These are phyloP conservation scores for Phymorhynchus buccinoides DNA, from an alignment of 1,140 invertebrate species.

Conservation along the genomic window DNA sequence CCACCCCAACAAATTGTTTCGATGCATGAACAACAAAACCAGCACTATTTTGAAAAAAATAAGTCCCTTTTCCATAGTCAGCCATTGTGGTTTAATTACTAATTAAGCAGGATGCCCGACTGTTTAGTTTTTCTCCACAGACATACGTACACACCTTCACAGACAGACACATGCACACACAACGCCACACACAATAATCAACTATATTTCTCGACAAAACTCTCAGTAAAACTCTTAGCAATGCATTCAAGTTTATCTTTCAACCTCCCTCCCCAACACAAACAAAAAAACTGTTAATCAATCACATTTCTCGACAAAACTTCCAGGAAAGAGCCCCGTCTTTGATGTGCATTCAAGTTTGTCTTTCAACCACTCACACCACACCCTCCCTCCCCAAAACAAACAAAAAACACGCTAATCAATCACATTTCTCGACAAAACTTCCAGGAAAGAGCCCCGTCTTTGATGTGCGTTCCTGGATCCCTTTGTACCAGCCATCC, in stretches of 20 bases:
- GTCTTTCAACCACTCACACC: slow-evolving; percentile 96
- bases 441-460: slow-evolving; percentile 94
- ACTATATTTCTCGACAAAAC: slow-evolving; percentile 84
- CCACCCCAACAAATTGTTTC: no score
- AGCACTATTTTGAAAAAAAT: no score
- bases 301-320: slow-evolving; percentile 84
- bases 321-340: slow-evolving; percentile 92
- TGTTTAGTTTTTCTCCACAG: no score
- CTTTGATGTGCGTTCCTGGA: slow-evolving; percentile 88
- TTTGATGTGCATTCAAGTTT: slow-evolving; percentile 89
- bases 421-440: slow-evolving; percentile 83
- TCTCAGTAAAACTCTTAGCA: slow-evolving; percentile 92
- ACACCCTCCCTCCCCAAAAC: no score
- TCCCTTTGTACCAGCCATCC: slow-evolving; percentile 96
- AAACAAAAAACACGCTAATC: slow-evolving; percentile 7
- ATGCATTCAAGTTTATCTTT: slow-evolving; percentile 91
- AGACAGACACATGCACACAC: no score
- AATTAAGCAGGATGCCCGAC: no score
- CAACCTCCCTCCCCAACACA: no score
- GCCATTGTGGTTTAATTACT: no score
- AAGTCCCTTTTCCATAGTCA: no score
- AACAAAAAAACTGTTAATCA: slow-evolving; percentile 30
- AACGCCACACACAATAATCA: no score
- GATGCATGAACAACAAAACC: no score
- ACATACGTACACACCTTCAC: no score